Percentiles rank a stretch among this genome's conserved stretches.
Conservation (phyloP, 2,888 invertebrate genomes). For the Sphecodes monilicornis region DNA sequence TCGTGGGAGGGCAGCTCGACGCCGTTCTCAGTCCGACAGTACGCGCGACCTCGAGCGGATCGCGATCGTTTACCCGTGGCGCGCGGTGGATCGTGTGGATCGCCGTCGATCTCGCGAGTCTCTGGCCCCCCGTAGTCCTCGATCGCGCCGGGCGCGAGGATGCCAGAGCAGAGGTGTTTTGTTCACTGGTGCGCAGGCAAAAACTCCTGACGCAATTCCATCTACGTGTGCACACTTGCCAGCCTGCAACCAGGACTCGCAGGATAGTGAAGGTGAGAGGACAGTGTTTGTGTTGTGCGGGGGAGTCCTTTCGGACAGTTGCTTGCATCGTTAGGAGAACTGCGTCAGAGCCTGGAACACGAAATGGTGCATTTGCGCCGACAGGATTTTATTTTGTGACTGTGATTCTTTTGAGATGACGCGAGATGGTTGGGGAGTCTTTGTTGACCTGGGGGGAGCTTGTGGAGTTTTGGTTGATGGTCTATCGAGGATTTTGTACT, state of each 20-base stretch:
- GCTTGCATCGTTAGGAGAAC: conserved; percentile 12
- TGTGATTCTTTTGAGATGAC: neutral
- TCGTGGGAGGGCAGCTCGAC: conserved; percentile 70
- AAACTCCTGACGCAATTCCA: neutral
- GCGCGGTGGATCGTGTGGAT: neutral
- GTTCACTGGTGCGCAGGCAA: neutral
- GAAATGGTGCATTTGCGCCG: neutral
- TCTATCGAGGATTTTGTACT: neutral
- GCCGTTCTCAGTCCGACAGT: conserved; percentile 78
- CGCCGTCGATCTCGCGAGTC: conserved; percentile 18
- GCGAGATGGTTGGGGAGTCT: neutral
- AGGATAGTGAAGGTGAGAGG: conserved; percentile 42
- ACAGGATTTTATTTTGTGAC: neutral
- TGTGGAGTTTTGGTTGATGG: neutral
- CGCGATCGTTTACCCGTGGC: conserved; percentile 42
- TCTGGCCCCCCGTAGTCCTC: neutral
- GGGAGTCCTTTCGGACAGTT: conserved; percentile 24
- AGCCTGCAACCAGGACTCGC: neutral
- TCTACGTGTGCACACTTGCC: neutral
- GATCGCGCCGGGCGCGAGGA: conserved; percentile 21
- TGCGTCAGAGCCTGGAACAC: neutral
- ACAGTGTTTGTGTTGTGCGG: neutral
- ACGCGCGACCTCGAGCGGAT: conserved; percentile 78
- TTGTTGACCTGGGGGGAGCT: neutral
- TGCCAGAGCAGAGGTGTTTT: neutral